These are phyloP conservation scores for Alca torda DNA, from an alignment of 2,797 vertebrate species.

Conservation along the genomic window DNA sequence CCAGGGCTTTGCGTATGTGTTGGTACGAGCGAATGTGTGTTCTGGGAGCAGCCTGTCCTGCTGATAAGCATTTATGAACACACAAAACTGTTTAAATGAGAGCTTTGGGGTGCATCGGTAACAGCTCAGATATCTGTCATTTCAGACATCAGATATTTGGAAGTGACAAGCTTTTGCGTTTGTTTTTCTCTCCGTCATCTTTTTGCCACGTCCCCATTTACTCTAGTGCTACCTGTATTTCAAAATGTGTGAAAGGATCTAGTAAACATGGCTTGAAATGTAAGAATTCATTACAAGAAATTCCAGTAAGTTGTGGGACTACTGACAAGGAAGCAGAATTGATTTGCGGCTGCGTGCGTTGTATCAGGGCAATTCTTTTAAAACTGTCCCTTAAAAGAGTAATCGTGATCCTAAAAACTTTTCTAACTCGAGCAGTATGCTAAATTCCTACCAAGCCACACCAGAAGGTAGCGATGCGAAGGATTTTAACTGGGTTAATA, in stretches of 20 bases:
- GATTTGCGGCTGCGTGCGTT: conserved; percentile 41
- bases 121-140: neutral
- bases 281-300: neutral
- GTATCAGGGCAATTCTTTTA: neutral
- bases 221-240: neutral
- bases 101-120: neutral
- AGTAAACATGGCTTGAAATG: neutral
- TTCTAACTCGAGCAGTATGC: neutral
- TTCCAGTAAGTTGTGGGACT: neutral
- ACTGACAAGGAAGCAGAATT: neutral
- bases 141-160: neutral
- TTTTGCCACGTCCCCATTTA: neutral
- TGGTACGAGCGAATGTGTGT: fast-evolving
- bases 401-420: neutral
- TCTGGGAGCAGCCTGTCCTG: neutral
- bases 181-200: neutral
- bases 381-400: neutral
- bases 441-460: neutral
- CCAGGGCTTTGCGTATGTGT: neutral
- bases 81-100: neutral
- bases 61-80: neutral
- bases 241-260: neutral
- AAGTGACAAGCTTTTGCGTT: neutral
- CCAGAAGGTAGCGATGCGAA: neutral
- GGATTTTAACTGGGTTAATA: neutral